Conservation (phyloP, 2,797 vertebrate species). For the Molossus molossus region DNA sequence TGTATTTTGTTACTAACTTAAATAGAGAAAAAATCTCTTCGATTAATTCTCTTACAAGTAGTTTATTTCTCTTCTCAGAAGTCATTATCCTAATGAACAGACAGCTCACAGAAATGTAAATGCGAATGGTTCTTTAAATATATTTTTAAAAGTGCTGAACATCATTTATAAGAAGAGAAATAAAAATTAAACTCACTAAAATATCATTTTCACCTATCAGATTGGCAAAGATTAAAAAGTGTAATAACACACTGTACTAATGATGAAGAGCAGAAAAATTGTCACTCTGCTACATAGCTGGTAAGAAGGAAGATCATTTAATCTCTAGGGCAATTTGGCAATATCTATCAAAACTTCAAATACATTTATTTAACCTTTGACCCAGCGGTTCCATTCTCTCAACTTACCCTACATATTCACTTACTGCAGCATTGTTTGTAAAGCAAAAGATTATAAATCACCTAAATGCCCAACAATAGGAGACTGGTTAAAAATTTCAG, state of each 20-base stretch:
- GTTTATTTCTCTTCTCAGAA: background rate
- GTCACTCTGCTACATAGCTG: background rate
- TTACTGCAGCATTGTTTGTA: background rate
- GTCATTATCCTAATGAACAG: background rate
- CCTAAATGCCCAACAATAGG: background rate
- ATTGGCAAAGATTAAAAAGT: background rate
- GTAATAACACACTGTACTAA: background rate
- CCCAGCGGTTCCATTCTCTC: background rate
- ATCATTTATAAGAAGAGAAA: background rate
- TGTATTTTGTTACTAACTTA: background rate
- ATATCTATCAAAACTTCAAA: background rate
- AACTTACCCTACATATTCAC: background rate
- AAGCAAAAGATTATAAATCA: background rate
- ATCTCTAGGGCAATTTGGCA: background rate
- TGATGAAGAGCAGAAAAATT: background rate
- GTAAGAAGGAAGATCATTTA: background rate
- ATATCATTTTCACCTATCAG: background rate
- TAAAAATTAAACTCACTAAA: slow-evolving; percentile 18
- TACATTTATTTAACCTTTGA: background rate
- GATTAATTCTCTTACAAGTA: background rate
- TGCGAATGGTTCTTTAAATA: background rate
- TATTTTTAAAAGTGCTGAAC: background rate
- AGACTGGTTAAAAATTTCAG: background rate
- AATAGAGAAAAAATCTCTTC: background rate
- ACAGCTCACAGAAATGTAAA: slow-evolving; percentile 16